Evolutionary conservation across 2,113 vertebrate genomes (phyloP).

Genomic region (Cygnus buccinator): DNA sequence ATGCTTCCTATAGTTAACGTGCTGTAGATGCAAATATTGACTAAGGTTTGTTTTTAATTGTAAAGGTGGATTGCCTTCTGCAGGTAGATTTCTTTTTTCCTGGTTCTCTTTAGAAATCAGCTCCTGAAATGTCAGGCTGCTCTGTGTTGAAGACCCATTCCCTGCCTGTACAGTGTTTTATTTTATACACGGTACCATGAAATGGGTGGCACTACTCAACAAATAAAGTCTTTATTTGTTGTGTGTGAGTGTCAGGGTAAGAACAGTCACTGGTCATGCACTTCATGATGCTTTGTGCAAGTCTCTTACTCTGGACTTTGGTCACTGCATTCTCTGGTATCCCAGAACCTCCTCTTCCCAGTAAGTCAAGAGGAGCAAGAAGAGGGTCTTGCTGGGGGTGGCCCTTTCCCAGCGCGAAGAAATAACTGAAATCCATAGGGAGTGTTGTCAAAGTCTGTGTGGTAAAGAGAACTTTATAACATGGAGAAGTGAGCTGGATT

Average conservation of each 20-base stretch:
- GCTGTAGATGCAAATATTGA: neutral
- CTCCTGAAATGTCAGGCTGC: neutral
- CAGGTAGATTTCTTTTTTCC: neutral
- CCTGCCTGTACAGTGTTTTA: neutral
- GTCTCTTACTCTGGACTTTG: neutral
- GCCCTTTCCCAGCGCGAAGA: neutral
- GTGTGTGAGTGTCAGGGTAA: neutral
- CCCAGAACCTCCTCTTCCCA: neutral
- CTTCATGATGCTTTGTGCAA: neutral
- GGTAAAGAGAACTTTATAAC: neutral
- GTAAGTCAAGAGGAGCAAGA: rapidly evolving
- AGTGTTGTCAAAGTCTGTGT: neutral
- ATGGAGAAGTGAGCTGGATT: neutral
- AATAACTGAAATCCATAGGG: neutral
- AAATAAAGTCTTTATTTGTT: neutral
- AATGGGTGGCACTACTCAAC: neutral
- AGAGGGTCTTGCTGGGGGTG: neutral
- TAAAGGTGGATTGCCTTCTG: neutral
- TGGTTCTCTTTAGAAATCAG: neutral
- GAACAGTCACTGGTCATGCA: rapidly evolving
- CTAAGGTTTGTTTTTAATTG: neutral
- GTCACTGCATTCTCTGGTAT: neutral
- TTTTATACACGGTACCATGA: neutral
- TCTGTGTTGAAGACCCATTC: neutral
- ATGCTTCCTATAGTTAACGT: neutral